A percentile compares a stretch with the other conserved stretches of the same genome.
Evolutionary conservation across 2,888 invertebrate species (phyloP).

Genomic region (Eilema sororculum): DNA sequence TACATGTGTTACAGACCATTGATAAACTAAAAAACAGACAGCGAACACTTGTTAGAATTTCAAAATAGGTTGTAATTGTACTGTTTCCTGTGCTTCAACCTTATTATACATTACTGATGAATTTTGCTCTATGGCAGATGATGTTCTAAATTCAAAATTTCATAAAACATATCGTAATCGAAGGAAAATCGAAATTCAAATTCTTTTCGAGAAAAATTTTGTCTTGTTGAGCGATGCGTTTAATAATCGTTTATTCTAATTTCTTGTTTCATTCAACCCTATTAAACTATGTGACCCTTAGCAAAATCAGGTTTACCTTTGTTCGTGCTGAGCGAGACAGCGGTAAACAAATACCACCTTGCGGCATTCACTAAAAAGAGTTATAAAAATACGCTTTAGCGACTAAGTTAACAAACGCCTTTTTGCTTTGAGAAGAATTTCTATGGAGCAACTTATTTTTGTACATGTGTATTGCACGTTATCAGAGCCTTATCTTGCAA

Average conservation of each 20-base stretch:
- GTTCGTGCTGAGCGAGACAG: neutral
- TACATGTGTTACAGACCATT: slow-evolving; percentile 43
- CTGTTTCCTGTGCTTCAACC: neutral
- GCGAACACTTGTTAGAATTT: slow-evolving; percentile 9
- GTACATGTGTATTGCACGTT: slow-evolving; percentile 51
- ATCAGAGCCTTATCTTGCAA: slow-evolving; percentile 74
- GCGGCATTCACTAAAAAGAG: neutral
- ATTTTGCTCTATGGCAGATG: neutral
- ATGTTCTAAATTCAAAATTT: neutral
- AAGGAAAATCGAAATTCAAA: neutral
- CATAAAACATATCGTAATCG: neutral
- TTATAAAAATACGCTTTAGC: neutral
- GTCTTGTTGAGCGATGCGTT: neutral
- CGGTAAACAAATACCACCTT: slow-evolving; percentile 1
- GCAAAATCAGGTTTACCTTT: slow-evolving; percentile 7
- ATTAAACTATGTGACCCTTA: slow-evolving; percentile 5
- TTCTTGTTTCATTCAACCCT: neutral
- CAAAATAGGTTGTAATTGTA: neutral
- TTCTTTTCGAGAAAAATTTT: neutral
- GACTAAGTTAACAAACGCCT: neutral
- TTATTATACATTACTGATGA: neutral
- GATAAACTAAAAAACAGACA: slow-evolving; percentile 39
- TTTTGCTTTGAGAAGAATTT: neutral
- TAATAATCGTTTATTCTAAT: slow-evolving; percentile 11
- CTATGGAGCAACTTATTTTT: neutral